phyloP scores from a whole-genome alignment of 2,113 vertebrate species.

The Syngnathus floridae region DNA sequence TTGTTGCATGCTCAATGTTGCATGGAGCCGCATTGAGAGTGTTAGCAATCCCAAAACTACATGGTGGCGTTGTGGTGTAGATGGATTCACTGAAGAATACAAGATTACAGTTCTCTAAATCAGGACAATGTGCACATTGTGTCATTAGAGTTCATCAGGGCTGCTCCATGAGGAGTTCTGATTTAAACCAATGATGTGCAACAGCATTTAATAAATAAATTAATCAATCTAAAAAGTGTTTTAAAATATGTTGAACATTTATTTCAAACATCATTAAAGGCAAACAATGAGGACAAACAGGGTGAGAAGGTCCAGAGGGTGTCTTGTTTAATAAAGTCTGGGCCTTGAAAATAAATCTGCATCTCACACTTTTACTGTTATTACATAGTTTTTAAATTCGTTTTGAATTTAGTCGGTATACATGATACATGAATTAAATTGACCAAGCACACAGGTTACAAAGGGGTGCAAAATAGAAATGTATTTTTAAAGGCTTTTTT shows the following conservation, averaged over 20 bases:
- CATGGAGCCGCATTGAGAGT: constrained; percentile 35
- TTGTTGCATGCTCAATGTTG: background rate
- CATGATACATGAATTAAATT: background rate
- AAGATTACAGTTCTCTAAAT: constrained; percentile 60
- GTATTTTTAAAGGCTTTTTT: too few species aligned
- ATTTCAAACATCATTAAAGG: background rate
- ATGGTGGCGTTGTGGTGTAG: constrained; percentile 44
- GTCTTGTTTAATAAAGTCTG: background rate
- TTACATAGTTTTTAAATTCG: background rate
- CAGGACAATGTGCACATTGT: constrained; percentile 45
- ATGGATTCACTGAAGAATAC: constrained; percentile 61
- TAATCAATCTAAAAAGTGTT: background rate
- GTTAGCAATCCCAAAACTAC: constrained; percentile 33
- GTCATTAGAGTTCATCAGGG: constrained; percentile 16
- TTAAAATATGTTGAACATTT: background rate
- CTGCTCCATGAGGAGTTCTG: background rate
- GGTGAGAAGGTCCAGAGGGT: background rate
- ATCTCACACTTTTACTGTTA: background rate
- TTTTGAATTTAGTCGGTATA: too few species aligned
- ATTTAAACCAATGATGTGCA: background rate
- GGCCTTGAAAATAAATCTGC: too few species aligned
- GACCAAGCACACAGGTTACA: background rate
- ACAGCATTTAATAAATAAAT: background rate
- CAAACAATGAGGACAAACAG: background rate
- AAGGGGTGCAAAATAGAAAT: background rate